phyloP scores from a whole-genome alignment of 2,113 vertebrate species.

The Macrotus californicus region DNA sequence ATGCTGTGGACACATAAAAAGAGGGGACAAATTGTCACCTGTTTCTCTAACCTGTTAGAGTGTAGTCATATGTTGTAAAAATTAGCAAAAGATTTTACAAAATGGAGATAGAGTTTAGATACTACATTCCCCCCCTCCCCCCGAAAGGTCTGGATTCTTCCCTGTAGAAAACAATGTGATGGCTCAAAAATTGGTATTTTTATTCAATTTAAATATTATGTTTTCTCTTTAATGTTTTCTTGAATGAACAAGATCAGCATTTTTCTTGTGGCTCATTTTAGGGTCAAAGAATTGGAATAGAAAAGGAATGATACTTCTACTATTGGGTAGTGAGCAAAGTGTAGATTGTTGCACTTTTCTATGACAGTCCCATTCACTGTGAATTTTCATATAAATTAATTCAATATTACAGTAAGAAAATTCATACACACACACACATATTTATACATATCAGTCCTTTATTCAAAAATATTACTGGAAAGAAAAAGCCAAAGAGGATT shows the following conservation, averaged over 20 bases:
- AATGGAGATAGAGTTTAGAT: not conserved
- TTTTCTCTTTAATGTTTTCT: not conserved
- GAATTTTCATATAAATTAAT: not conserved
- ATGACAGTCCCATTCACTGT: not conserved
- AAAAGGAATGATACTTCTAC: not conserved
- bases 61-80: not conserved
- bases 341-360: not conserved
- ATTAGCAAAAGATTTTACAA: not conserved
- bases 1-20: not conserved
- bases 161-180: not conserved
- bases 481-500: not conserved
- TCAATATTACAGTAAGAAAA: not conserved
- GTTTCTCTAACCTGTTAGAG: not conserved
- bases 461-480: not conserved
- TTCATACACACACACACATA: not conserved
- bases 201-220: too few species aligned
- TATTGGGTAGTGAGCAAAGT: not conserved
- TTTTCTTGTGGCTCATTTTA: not conserved
- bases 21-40: not conserved
- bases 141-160: not conserved
- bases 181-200: not conserved
- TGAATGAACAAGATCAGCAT: not conserved
- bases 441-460: not conserved
- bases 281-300: not conserved
- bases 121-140: not conserved